Evolutionary conservation across 1,140 invertebrate genomes (phyloP), one percentile per base, ranked within the genome.

Genomic region (fruit fly (Drosophila melanogaster)): DNA sequence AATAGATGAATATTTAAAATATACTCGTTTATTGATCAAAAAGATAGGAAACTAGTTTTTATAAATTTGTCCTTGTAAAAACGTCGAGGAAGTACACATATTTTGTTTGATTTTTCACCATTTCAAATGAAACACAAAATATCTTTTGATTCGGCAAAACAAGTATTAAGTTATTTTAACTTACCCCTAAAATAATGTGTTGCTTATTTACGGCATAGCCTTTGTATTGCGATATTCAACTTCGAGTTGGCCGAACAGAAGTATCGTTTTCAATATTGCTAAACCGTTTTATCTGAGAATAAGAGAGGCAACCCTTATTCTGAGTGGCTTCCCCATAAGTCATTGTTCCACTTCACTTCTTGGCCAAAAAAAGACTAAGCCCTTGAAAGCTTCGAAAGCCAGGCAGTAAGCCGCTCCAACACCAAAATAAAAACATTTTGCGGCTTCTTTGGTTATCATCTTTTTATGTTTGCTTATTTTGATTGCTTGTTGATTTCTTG

Each of bases 351-450:
- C 55, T 64, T 64, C 30, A 37, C 30, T 61, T 61, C 12, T 61
- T 35, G 46, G 55, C 47, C 49, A 26, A 62, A 58, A 65, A 62
- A 67, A 37, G 40, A 12, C 62, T 33, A 69, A 55, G 62, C 49
- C 41, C 33, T 38, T 30, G 4, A 44, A 54, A 67, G 33, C 64
- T 12, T 11, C 11, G 14, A 46, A 46, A 65, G 40, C 41, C 57
- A 62, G 61, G 22, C 64, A 65, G 60, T 64, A 66, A 64, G 64
- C 64, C 59, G 59, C 10, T 30, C 33, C 64, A 50, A 66, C 35
- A 66, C 43, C 44, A 17, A 66, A 64, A 66, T 49, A 66, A 66
- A 67, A 67, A 46, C 66, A 70, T 47, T 67, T 67, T 70, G 66
- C 66, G 66, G 66, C 66, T 70, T 56, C 35, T 46, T 70, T 40